Conservation (phyloP, 1,140 invertebrate species). For the Camponotus floridanus region DNA sequence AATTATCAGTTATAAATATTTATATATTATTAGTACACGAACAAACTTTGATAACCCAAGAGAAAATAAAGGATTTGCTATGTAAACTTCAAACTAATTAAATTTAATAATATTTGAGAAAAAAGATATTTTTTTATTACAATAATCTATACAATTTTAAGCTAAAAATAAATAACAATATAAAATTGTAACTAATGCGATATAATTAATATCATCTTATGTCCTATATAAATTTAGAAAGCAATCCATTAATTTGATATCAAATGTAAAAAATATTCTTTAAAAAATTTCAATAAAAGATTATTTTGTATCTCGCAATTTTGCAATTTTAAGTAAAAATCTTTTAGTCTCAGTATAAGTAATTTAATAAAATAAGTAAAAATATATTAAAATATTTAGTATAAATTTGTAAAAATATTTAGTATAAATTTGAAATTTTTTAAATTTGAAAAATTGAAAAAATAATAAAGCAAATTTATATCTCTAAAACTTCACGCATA, state of each 20-base stretch:
- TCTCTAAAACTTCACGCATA: neutral
- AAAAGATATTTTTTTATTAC: neutral
- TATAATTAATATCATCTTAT: neutral
- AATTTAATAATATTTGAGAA: neutral
- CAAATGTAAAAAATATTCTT: neutral
- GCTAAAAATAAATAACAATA: neutral
- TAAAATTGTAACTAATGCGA: neutral
- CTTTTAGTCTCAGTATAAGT: no score
- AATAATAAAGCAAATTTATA: neutral
- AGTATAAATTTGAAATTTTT: no score
- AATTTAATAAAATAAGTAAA: no score
- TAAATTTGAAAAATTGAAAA: neutral
- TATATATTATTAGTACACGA: no score
- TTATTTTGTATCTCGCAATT: neutral
- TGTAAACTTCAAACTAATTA: neutral
- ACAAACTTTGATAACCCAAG: no score
- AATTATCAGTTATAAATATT: neutral
- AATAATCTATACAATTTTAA: neutral
- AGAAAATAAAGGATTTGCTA: neutral
- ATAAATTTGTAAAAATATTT: no score
- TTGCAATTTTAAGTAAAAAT: neutral
- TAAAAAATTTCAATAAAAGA: neutral
- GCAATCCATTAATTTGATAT: neutral
- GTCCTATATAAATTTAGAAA: neutral
- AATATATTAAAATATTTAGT: no score